phyloP scores from a whole-genome alignment of 2,888 invertebrate genomes.

The Strigamia transsilvanica region DNA sequence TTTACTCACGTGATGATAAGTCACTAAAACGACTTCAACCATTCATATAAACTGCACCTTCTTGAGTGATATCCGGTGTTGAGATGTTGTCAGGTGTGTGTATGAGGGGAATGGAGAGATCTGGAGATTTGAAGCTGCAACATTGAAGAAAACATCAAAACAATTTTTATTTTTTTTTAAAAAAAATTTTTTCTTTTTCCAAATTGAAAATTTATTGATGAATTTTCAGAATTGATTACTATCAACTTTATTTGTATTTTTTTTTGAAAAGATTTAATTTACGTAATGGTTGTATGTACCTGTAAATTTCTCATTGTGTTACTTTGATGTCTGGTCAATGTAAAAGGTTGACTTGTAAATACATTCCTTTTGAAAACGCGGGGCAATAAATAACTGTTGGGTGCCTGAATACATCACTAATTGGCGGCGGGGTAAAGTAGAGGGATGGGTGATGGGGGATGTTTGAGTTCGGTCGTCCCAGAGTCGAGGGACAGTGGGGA shows the following conservation, averaged over 20 bases:
- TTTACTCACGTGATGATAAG: neutral
- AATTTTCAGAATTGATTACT: too few relatives aligned
- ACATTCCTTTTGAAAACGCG: neutral
- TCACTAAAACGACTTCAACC: neutral
- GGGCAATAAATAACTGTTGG: slow-evolving; percentile 7
- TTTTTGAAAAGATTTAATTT: too few relatives aligned
- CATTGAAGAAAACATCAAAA: neutral
- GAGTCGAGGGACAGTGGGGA: neutral
- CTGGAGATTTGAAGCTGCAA: neutral
- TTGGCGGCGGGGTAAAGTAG: neutral
- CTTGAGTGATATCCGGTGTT: slow-evolving; percentile 16
- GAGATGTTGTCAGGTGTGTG: neutral
- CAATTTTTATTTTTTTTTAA: neutral
- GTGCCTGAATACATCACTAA: slow-evolving; percentile 14
- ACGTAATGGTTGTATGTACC: too few relatives aligned
- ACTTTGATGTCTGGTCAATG: neutral
- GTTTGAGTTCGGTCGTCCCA: neutral
- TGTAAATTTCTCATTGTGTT: neutral
- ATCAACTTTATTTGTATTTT: too few relatives aligned
- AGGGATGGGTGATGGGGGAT: neutral
- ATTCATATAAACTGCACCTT: slow-evolving; percentile 1
- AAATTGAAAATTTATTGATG: too few relatives aligned
- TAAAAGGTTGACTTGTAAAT: slow-evolving; percentile 6
- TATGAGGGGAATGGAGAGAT: neutral
- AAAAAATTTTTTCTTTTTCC: neutral